phyloP scores from a whole-genome alignment of 2,113 vertebrate genomes.

The Mustelus asterias region DNA sequence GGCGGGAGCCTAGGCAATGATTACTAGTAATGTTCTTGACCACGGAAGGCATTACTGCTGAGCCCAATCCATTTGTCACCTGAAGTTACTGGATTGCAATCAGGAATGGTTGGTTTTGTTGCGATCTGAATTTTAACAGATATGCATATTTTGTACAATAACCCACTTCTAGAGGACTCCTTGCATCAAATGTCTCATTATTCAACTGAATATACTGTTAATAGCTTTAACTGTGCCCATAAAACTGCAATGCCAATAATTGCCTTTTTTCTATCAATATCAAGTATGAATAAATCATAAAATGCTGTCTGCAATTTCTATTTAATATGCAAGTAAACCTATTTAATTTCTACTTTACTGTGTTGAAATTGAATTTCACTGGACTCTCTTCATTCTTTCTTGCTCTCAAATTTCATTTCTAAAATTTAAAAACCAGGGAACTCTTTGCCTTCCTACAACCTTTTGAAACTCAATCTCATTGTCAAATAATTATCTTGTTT shows the following conservation, averaged over 20 bases:
- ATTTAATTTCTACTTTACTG: background rate
- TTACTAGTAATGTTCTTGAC: background rate
- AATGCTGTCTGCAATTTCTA: background rate
- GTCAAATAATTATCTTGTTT: background rate
- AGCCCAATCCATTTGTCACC: background rate
- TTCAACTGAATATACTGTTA: background rate
- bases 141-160: background rate
- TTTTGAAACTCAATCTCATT: background rate
- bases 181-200: background rate
- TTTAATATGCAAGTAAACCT: background rate
- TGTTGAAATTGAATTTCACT: background rate
- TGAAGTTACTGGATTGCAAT: background rate
- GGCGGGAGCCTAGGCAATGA: background rate
- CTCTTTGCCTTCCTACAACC: background rate
- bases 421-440: background rate
- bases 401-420: background rate
- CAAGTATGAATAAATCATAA: background rate
- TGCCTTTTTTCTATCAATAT: background rate
- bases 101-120: background rate
- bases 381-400: background rate
- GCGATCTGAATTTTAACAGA: background rate
- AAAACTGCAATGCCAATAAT: background rate
- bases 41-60: background rate
- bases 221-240: background rate
- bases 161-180: background rate